Evolutionary conservation across 64 coral and sea anemone species (phyloP).

Genomic region (Montipora cactus): DNA sequence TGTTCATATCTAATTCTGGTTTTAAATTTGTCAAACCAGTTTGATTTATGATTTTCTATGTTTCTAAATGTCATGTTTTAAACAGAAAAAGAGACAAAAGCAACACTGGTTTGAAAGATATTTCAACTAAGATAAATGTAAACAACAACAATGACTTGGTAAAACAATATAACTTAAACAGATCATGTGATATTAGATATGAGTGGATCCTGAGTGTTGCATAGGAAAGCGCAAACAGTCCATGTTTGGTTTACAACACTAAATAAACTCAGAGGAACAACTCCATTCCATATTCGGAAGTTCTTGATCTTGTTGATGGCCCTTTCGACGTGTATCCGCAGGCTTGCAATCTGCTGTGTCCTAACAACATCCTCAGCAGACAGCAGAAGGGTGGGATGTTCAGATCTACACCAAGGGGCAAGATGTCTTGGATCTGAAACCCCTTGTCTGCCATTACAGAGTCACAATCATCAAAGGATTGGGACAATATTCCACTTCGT

Average conservation of each 20-base stretch:
- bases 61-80: too few relatives aligned
- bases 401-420: neutral
- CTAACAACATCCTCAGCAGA: neutral
- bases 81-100: too few relatives aligned
- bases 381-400: neutral
- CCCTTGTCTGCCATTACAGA: neutral
- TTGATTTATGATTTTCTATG: too few relatives aligned
- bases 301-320: conserved; percentile 31
- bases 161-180: too few relatives aligned
- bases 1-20: too few relatives aligned
- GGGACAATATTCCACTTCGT: neutral
- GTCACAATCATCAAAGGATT: neutral
- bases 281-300: conserved; percentile 8
- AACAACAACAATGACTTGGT: too few relatives aligned
- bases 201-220: conserved; percentile 16
- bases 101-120: too few relatives aligned
- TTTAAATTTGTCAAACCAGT: too few relatives aligned
- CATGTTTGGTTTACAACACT: conserved; percentile 36
- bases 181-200: conserved; percentile 5
- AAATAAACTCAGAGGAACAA: conserved; percentile 21
- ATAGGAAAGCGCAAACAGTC: conserved; percentile 45
- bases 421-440: neutral
- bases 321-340: neutral
- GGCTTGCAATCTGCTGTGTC: neutral
- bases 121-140: too few relatives aligned